Conservation (phyloP, 1,140 invertebrate species). For the Drosophila baimaii region DNA sequence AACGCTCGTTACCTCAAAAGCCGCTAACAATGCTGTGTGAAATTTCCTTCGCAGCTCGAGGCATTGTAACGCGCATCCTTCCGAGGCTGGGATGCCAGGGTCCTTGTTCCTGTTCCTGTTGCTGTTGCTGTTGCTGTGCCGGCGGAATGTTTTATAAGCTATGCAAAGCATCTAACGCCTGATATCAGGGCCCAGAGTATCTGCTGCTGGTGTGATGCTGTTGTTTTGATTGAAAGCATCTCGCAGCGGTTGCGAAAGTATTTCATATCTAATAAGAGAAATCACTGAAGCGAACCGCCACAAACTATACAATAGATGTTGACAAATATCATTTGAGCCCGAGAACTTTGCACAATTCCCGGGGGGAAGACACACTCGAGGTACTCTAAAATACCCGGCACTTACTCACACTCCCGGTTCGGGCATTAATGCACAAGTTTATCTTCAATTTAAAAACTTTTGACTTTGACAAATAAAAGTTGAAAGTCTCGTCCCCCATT, state of each 20-base stretch:
- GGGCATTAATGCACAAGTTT: slow-evolving; percentile 49
- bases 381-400: not conserved
- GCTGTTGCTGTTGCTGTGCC: slow-evolving; percentile 30
- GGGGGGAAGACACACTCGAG: not conserved
- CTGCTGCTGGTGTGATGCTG: slow-evolving; percentile 26
- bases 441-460: slow-evolving; percentile 36
- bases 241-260: slow-evolving; percentile 15
- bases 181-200: slow-evolving; percentile 42
- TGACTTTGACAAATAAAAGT: slow-evolving; percentile 37
- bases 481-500: slow-evolving; percentile 17
- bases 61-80: slow-evolving; percentile 38
- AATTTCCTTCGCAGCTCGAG: slow-evolving; percentile 51
- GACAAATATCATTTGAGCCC: slow-evolving; percentile 28
- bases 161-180: slow-evolving; percentile 71
- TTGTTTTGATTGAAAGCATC: slow-evolving; percentile 64
- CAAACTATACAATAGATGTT: slow-evolving; percentile 25
- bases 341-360: slow-evolving; percentile 17
- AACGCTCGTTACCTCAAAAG: slow-evolving; percentile 50
- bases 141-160: slow-evolving; percentile 61
- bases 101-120: slow-evolving; percentile 35
- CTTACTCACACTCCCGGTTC: slow-evolving; percentile 16
- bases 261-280: slow-evolving; percentile 30
- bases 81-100: not conserved
- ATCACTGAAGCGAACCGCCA: not conserved
- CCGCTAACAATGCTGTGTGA: slow-evolving; percentile 53